phyloP scores from a whole-genome alignment of 2,113 vertebrate species.

The Nannospalax galili region DNA sequence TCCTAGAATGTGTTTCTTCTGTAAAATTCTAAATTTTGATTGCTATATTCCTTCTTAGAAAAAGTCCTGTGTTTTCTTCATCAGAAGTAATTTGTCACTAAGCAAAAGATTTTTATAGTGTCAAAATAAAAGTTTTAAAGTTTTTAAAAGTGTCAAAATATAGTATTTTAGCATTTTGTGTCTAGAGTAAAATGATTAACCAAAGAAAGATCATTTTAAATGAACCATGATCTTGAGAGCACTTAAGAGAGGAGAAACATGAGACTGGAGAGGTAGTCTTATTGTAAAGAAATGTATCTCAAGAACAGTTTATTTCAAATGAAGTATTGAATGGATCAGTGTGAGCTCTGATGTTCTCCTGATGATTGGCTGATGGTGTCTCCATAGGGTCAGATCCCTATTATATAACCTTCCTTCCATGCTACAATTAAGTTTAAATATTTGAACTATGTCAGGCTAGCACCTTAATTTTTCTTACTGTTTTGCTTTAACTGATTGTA shows the following conservation, averaged over 20 bases:
- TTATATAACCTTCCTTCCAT: neutral
- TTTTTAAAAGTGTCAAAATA: constrained; percentile 27
- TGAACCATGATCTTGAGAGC: constrained; percentile 10
- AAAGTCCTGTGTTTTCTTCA: neutral
- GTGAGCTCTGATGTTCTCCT: neutral
- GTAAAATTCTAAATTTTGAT: constrained; percentile 59
- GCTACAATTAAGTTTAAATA: neutral
- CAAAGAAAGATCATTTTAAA: constrained; percentile 40
- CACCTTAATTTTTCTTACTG: neutral
- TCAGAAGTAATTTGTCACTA: constrained; percentile 49
- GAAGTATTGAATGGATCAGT: neutral
- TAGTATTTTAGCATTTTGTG: constrained; percentile 26
- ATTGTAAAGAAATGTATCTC: neutral
- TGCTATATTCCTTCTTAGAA: constrained; percentile 1
- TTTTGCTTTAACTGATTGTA: constrained; percentile 10
- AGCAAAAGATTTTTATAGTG: neutral
- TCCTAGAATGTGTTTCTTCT: constrained; percentile 39
- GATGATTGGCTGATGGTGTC: neutral
- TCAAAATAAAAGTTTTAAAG: constrained; percentile 3
- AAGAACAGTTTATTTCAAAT: neutral
- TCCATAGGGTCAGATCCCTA: neutral
- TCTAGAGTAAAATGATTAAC: constrained; percentile 22
- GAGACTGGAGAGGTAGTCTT: neutral
- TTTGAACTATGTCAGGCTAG: neutral
- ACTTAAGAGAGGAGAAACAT: constrained; percentile 38